Evolutionary conservation across 2,113 vertebrate species (phyloP), one percentile per base, ranked within the genome.

Genomic region (Oceanites oceanicus): DNA sequence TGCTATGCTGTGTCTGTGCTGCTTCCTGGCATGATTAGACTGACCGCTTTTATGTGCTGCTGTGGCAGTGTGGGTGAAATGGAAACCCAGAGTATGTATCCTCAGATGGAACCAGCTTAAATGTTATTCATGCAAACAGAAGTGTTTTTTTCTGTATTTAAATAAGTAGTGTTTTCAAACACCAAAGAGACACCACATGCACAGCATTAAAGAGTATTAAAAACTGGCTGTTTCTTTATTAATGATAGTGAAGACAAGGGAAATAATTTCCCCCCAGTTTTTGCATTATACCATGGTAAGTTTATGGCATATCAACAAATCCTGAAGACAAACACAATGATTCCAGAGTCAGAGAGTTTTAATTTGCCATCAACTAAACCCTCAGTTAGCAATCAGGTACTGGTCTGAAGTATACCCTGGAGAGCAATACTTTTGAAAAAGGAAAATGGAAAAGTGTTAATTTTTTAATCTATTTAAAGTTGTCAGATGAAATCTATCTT

Each of bases 1-100:
- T 98, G 98, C 99, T 98, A 99, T 98, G 99, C 99, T 99, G 99
- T 99, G 99, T 98, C 99, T 99, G 98, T 99, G 99, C 98, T 99
- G 99, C 98, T 99, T 99, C 98, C 98, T 98, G 98, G 98, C 98
- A 98, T 99, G 98, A 98, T 98, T 98, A 98, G 98, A 98, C 98
- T 98, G 98, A 98, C 96, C 98, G 98, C 98, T 98, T 98, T 98
- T 99, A 97, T 99, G 99, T 99, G 98, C 99, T 99, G 98, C 98
- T 98, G 97, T 98, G 98, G 98, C 98, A 97, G 98, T 98, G 98
- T 98, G 98, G 98, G 99, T 99, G 98, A 99, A 98, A 99, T 99
- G 99, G 98, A 99, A 99, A 99, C 99, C 99, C 99, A 99, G 98
- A 99, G 97, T 99, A 98, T 98, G 98, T 98, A 99, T 98, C 98